These are phyloP conservation scores for Psephotus haematonotus DNA, from an alignment of 2,113 vertebrate species.

Conservation along the genomic window DNA sequence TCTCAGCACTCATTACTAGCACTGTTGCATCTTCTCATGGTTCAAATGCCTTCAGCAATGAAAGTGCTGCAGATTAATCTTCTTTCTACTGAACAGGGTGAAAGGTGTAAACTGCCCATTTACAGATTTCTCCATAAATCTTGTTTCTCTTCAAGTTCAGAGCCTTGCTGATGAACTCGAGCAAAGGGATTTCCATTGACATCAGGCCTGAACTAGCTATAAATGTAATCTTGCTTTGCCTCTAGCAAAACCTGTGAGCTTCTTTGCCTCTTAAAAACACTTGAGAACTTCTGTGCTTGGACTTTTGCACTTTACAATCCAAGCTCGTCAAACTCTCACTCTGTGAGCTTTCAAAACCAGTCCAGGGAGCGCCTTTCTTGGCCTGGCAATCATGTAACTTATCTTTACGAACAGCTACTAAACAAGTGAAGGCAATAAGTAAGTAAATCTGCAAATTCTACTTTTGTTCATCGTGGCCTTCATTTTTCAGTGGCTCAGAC, in stretches of 20 bases:
- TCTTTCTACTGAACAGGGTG: not conserved
- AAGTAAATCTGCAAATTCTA: not conserved
- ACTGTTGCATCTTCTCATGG: not conserved
- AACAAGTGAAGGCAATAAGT: not conserved
- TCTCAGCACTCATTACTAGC: not conserved
- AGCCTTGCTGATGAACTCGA: not conserved
- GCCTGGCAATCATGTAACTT: not conserved
- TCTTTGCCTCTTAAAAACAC: not conserved
- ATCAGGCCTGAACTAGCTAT: not conserved
- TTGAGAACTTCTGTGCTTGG: not conserved
- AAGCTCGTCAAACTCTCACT: not conserved
- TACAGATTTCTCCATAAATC: not conserved
- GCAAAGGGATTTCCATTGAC: not conserved
- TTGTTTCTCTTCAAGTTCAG: not conserved
- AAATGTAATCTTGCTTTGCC: not conserved
- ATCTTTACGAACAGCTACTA: not conserved
- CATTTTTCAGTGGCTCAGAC: not conserved
- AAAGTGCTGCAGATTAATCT: not conserved
- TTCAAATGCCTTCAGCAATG: not conserved
- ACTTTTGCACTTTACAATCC: slow-evolving; percentile 36
- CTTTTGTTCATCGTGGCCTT: not conserved
- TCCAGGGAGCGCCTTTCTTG: not conserved
- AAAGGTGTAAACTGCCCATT: not conserved
- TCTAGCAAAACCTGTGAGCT: not conserved
- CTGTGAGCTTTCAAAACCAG: slow-evolving; percentile 18